Percentiles rank a stretch among this genome's conserved stretches.
phyloP scores from a whole-genome alignment of 1,140 invertebrate genomes.

The Hyles euphorbiae region DNA sequence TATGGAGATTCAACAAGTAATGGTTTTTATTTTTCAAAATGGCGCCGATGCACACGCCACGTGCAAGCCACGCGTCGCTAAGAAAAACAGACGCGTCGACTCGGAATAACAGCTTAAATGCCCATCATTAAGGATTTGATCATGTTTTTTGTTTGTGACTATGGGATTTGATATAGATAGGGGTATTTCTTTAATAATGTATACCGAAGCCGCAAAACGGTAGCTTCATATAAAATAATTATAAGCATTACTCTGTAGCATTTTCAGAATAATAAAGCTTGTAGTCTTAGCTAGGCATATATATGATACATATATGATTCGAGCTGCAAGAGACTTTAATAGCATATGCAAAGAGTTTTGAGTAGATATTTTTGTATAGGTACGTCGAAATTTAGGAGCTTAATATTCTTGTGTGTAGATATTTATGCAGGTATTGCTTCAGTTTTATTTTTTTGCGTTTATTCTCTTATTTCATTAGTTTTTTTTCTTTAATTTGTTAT shows the following conservation, averaged over 20 bases:
- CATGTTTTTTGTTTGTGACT: conserved; percentile 52
- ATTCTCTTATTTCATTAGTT: no score
- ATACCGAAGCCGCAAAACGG: no score
- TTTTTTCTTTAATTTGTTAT: no score
- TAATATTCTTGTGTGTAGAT: no score
- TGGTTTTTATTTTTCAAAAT: conserved; percentile 42
- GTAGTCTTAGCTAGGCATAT: no score
- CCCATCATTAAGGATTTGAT: conserved; percentile 63
- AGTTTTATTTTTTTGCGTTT: conserved; percentile 5
- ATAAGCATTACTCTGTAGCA: no score
- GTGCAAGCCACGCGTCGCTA: conserved; percentile 53
- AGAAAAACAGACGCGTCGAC: conserved; percentile 60
- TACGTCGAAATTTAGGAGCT: no score
- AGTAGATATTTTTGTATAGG: no score
- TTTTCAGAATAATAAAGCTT: no score
- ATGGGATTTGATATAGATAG: conserved; percentile 59
- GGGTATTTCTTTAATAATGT: conserved; percentile 24
- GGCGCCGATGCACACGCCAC: conserved; percentile 38
- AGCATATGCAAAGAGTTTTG: no score
- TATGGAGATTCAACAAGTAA: conserved; percentile 17
- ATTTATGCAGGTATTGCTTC: not conserved
- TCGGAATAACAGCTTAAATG: conserved; percentile 63
- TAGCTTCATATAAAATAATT: not conserved
- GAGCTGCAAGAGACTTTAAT: no score
- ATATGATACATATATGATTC: no score